These are phyloP conservation scores for Parauchenoglanis punctatus DNA, from an alignment of 2,797 vertebrate genomes.

Conservation along the genomic window DNA sequence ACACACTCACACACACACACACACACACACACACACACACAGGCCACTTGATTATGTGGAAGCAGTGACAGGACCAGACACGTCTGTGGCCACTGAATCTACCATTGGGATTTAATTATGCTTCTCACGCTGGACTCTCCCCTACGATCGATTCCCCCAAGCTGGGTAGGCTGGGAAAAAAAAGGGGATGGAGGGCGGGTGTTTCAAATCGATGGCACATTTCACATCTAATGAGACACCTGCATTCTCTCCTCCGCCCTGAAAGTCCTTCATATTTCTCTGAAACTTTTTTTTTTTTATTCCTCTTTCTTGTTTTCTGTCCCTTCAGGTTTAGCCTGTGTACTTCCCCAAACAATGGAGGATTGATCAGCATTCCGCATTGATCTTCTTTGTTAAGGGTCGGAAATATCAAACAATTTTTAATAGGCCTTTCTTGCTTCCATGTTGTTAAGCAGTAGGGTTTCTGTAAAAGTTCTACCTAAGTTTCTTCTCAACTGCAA, in stretches of 20 bases:
- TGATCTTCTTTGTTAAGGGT: conserved; percentile 60
- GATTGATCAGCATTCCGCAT: conserved; percentile 35
- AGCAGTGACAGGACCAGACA: conserved; percentile 65
- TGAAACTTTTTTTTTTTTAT: conserved; percentile 59
- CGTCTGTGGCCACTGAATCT: conserved; percentile 60
- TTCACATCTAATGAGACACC: conserved; percentile 79
- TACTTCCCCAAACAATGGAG: conserved; percentile 66
- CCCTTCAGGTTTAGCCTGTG: conserved; percentile 57
- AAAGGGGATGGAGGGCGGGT: conserved; percentile 45
- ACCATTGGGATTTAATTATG: conserved; percentile 76
- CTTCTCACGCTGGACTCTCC: conserved; percentile 63
- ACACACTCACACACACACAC: background rate
- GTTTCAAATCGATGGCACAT: conserved; percentile 74
- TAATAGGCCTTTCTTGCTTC: background rate
- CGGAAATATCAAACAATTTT: conserved; percentile 54
- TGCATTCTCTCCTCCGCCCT: conserved; percentile 66
- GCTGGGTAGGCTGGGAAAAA: conserved; percentile 60
- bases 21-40: conserved; percentile 27
- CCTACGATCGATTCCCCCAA: conserved; percentile 70
- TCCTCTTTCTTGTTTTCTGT: conserved; percentile 38
- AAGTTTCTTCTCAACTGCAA: background rate
- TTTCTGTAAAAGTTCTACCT: background rate
- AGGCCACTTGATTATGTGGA: conserved; percentile 63
- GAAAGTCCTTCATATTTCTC: conserved; percentile 68
- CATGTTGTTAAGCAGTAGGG: background rate